Evolutionary conservation across 2,888 invertebrate genomes (phyloP), one percentile per base, ranked within the genome.

Genomic region (Zeuzera pyrina): DNA sequence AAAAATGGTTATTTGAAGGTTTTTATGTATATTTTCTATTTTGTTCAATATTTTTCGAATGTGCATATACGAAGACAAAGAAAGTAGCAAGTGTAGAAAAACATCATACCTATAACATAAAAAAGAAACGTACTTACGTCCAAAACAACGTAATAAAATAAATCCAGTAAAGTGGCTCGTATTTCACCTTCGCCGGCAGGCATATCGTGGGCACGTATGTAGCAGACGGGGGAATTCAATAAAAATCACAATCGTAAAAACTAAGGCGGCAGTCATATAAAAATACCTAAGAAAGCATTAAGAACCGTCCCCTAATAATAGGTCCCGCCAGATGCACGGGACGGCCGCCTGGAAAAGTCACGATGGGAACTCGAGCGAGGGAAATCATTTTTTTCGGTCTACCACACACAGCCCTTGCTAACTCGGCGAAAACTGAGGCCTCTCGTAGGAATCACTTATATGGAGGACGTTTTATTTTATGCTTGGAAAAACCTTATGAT

Each of bases 321-420:
- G 70, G 77, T 63, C 66, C 71, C 78, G 81, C 78, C 83, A 81
- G 79, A 79, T 83, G 83, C 74, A 77, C 71, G 72, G 71, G 76
- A 81, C 79, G 77, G 71, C 67, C 65, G 74, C 63, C 65, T 72
- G 76, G 77, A 78, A 79, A 81, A 81, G 76, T 81, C 78, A 76
- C 77, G 66, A 67, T 61, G 74, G 67, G 61, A 69, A 73, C 68
- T 77, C 78, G 70, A 78, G 76, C 81, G 79, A 62, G 55, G 68
- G 69, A 77, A 81, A 78, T 83, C 69, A 77, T 78, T 81, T 81
- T 78, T 81, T 78, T 79, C 81, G 81, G 81, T 81, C 81, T 79
- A 59, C 76, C 81, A 72, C 77, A 83, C 81, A 72, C 71, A 73
- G 68, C 77, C 78, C 77, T 69, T 65, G 72, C 78, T 61, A 63